Percentiles rank a stretch among this genome's conserved stretches.
Evolutionary conservation across 2,113 vertebrate genomes (phyloP).

Genomic region (Leucopsar rothschildi): DNA sequence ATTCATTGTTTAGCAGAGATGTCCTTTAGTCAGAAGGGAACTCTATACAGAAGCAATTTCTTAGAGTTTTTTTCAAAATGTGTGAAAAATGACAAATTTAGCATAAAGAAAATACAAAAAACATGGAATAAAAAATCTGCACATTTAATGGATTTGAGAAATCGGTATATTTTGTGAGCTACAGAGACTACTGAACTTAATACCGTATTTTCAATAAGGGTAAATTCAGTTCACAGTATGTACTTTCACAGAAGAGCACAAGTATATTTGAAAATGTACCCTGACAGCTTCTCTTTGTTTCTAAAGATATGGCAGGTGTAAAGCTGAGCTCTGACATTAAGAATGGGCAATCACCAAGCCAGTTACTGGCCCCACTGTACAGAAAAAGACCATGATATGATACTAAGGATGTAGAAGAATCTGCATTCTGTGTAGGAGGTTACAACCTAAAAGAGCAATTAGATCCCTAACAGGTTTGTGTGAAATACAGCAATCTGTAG

Average conservation of each 20-base stretch:
- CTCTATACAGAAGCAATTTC: not conserved
- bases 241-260: not conserved
- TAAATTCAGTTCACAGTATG: not conserved
- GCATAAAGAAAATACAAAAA: not conserved
- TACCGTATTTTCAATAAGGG: not conserved
- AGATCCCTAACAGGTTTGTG: not conserved
- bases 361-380: not conserved
- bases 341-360: fast-evolving
- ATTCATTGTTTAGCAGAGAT: not conserved
- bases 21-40: not conserved
- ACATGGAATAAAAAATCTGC: not conserved
- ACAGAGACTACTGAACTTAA: not conserved
- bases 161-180: not conserved
- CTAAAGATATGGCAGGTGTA: not conserved
- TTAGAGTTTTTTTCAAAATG: not conserved
- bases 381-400: not conserved
- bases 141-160: not conserved
- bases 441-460: not conserved
- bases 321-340: not conserved
- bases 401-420: not conserved
- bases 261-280: not conserved
- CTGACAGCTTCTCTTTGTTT: not conserved
- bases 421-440: not conserved
- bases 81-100: not conserved
- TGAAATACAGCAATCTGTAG: not conserved